Conservation (phyloP, 2,888 invertebrate genomes). For the Cacoxenus indagator region DNA sequence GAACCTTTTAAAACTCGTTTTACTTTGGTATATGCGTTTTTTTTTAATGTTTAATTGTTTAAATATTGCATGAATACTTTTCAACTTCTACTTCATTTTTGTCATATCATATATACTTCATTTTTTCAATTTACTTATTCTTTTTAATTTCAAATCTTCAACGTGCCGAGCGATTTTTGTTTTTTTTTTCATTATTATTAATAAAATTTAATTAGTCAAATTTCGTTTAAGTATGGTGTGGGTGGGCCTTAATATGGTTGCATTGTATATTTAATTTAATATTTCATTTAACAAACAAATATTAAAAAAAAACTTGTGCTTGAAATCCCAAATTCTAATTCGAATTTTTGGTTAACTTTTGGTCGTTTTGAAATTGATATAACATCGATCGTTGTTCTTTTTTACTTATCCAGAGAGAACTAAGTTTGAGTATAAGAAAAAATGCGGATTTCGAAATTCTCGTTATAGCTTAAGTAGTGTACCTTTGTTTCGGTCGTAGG, state of each 20-base stretch:
- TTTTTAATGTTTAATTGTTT: background rate
- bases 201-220: background rate
- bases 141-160: background rate
- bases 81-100: background rate
- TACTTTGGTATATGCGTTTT: slow-evolving; percentile 11
- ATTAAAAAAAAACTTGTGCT: too few relatives aligned
- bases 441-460: too few relatives aligned
- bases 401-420: background rate
- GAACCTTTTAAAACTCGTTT: slow-evolving; percentile 1
- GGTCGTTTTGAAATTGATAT: background rate
- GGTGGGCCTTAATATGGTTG: background rate
- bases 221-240: background rate
- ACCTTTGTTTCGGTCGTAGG: background rate
- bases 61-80: slow-evolving; percentile 10
- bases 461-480: background rate
- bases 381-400: background rate
- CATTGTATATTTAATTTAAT: background rate
- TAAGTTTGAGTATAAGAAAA: background rate
- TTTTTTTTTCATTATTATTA: background rate
- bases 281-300: background rate
- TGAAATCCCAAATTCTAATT: background rate
- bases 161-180: background rate
- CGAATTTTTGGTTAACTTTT: background rate
- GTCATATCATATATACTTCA: background rate
- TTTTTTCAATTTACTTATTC: background rate